Conservation (phyloP, 1,140 invertebrate genomes). For the Heliothis virescens region DNA sequence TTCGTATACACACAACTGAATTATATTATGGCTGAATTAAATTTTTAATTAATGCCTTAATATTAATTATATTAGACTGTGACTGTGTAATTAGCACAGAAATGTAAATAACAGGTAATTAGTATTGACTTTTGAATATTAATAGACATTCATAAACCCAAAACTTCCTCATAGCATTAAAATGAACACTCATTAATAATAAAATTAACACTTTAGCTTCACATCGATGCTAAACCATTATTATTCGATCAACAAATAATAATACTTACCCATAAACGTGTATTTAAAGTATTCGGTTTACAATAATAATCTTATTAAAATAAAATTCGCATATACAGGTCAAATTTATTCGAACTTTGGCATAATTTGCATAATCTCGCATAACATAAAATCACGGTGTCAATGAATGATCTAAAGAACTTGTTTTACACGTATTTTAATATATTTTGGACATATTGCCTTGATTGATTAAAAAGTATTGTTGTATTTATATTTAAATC, state of each 20-base stretch:
- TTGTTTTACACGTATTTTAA: not conserved
- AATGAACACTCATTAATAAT: not conserved
- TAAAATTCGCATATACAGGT: slow-evolving; percentile 13
- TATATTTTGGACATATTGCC: not conserved
- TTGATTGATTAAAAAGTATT: not conserved
- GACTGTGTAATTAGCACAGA: too few relatives aligned
- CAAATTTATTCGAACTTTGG: slow-evolving; percentile 30
- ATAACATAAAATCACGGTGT: not conserved
- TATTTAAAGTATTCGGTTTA: not conserved
- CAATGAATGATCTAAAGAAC: not conserved
- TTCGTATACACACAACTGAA: too few relatives aligned
- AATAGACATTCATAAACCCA: not conserved
- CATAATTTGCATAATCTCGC: slow-evolving; percentile 17
- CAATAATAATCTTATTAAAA: slow-evolving; percentile 8
- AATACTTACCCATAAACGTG: not conserved
- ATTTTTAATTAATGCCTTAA: too few relatives aligned
- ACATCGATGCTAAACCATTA: not conserved
- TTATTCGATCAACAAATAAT: not conserved
- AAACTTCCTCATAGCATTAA: not conserved
- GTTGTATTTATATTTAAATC: not conserved
- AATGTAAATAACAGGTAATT: too few relatives aligned
- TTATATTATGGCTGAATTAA: too few relatives aligned
- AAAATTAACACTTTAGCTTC: not conserved
- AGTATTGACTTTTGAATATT: too few relatives aligned
- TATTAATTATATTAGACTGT: too few relatives aligned